Base-by-base conservation (phyloP, 1,140 invertebrate species). In the Heterodera schachtii region DNA sequence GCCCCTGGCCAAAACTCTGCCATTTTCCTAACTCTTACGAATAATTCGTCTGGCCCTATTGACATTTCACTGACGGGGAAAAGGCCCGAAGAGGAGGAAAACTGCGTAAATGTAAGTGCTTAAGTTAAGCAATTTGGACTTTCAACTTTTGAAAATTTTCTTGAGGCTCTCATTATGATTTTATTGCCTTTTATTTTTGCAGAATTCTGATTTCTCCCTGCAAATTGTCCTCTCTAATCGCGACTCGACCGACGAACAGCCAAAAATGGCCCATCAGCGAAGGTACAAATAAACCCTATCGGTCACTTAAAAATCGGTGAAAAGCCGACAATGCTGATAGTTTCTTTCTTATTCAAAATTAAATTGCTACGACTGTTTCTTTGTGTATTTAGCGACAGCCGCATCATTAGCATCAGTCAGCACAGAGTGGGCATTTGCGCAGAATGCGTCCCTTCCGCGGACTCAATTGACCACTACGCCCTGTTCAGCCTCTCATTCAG, bases 1-100 rank as follows among this genome's bases (percentile, higher is more conserved):
- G 41, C 49, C 49, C 43, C 85, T 46, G 83, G 64, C 43, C 81
- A 82, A 60, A 71, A 31, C 43, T 86, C 73, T 44, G 86, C 52
- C 9, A 43, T 84, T 66, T 87, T 87, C 67, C 16, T 84, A 43
- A 71, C 73, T 41, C 52, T 84, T 21, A 44, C 84, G 16, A 84
- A 84, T 49, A 81, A 66, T 43, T 46, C 84, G 9, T 13, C 46
- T 3, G 3, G 41, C 11, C 19, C 81, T 31, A 69, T 86, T 19
- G 49, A 86, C 21, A 31, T 84, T 19, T 52, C 19, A 57, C 41
- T 83, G 11, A 74, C 9, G 46, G 79, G 79, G n/a, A 49, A 73
- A 52, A 79, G 43, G n/a, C 9, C 19, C 47, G 79, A 80, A 64
- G 67, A 52, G 46, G 76, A 78, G 8, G 31, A 16, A 16, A 67